phyloP scores from a whole-genome alignment of 92 coral and sea anemone species.

The Epizoanthus illoricatus region DNA sequence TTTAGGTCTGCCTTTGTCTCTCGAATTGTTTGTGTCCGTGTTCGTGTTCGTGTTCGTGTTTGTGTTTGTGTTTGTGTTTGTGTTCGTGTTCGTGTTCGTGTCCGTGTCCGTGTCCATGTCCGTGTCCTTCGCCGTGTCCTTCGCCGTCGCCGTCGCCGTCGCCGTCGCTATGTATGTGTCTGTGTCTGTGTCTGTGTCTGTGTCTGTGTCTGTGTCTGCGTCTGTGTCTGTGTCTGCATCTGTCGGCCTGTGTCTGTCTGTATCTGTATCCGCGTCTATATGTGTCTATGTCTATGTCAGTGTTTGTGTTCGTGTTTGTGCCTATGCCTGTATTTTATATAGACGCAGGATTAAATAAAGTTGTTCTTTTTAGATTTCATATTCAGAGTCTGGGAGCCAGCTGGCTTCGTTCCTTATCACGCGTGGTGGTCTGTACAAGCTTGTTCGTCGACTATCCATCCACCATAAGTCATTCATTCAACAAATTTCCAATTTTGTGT shows the following conservation, averaged over 20 bases:
- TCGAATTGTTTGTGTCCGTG: background rate
- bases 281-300: background rate
- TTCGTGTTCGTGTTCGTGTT: background rate
- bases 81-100: too few relatives aligned
- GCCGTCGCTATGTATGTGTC: background rate
- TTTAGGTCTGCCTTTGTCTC: too few relatives aligned
- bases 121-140: too few relatives aligned
- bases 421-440: slow-evolving; percentile 76
- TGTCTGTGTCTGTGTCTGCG: background rate
- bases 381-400: slow-evolving; percentile 37
- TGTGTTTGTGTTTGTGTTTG: background rate
- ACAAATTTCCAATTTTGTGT: slow-evolving; percentile 65
- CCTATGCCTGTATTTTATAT: background rate
- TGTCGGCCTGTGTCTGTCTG: too few relatives aligned
- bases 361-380: slow-evolving; percentile 50
- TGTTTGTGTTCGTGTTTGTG: background rate
- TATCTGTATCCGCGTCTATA: background rate
- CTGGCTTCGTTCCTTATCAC: slow-evolving; percentile 75
- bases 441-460: slow-evolving; percentile 73
- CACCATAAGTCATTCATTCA: slow-evolving; percentile 56
- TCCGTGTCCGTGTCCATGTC: background rate
- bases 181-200: background rate
- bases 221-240: background rate
- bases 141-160: too few relatives aligned
- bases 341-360: background rate